phyloP scores from a whole-genome alignment of 53 echinoderm and acorn worm species.

The Echinometra lucunter region DNA sequence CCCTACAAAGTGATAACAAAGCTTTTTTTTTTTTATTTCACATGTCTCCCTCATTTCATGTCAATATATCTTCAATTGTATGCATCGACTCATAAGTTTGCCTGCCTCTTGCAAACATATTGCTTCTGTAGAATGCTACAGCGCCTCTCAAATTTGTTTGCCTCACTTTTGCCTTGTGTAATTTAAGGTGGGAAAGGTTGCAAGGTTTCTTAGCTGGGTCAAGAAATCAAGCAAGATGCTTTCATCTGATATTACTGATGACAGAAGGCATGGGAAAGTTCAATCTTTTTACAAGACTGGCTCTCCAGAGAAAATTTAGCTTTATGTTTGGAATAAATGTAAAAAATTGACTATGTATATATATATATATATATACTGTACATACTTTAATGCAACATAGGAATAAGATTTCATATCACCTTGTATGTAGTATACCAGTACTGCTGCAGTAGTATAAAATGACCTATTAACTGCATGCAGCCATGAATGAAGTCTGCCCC shows the following conservation, averaged over 20 bases:
- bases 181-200: neutral
- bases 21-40: constrained; percentile 1
- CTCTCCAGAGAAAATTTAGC: neutral
- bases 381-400: no score
- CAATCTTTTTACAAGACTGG: neutral
- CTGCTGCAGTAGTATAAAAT: no score
- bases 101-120: neutral
- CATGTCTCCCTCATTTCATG: neutral
- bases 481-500: no score
- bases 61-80: constrained; percentile 5
- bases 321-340: no score
- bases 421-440: no score
- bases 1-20: no score
- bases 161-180: neutral
- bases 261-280: neutral
- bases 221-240: neutral
- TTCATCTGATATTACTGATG: constrained; percentile 3
- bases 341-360: no score
- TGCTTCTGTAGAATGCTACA: neutral
- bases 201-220: neutral
- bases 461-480: no score
- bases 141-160: neutral
- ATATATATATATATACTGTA: no score
- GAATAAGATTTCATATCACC: no score
- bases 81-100: neutral